These are phyloP conservation scores for Falco naumanni DNA, from an alignment of 2,797 vertebrate genomes.

Conservation along the genomic window DNA sequence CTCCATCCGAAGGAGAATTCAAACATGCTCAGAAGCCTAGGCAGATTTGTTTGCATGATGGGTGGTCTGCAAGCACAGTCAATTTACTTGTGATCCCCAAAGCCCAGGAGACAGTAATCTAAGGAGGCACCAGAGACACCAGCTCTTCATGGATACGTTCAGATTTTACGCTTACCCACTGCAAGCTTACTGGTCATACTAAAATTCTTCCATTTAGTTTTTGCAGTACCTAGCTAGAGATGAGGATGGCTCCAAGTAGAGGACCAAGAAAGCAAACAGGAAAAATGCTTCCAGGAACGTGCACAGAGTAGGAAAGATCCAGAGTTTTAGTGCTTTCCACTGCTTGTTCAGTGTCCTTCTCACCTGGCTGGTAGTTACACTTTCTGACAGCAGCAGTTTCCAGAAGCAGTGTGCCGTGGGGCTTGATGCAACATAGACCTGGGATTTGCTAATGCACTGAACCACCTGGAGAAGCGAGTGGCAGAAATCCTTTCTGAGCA, in stretches of 20 bases:
- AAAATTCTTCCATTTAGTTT: not conserved
- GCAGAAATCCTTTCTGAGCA: not conserved
- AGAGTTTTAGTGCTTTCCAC: not conserved
- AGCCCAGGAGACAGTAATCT: not conserved
- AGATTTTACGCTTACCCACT: not conserved
- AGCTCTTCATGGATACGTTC: not conserved
- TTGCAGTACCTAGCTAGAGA: not conserved
- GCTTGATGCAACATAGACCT: not conserved
- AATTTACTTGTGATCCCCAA: conserved; percentile 3
- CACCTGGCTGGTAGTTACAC: not conserved
- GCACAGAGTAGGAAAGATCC: not conserved
- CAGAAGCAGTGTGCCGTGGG: not conserved
- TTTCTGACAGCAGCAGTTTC: not conserved
- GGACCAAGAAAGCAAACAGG: not conserved
- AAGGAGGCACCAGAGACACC: not conserved
- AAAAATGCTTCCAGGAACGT: not conserved
- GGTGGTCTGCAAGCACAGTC: not conserved
- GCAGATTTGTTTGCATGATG: not conserved
- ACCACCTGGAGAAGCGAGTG: not conserved
- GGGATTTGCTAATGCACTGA: conserved; percentile 14
- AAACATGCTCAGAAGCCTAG: not conserved
- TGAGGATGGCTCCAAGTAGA: not conserved
- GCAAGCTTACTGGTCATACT: not conserved
- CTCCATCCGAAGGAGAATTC: not conserved
- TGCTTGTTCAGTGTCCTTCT: not conserved